Evolutionary conservation across 2,888 invertebrate genomes (phyloP), one percentile per base, ranked within the genome.

Genomic region (Mactromeris polynyma): DNA sequence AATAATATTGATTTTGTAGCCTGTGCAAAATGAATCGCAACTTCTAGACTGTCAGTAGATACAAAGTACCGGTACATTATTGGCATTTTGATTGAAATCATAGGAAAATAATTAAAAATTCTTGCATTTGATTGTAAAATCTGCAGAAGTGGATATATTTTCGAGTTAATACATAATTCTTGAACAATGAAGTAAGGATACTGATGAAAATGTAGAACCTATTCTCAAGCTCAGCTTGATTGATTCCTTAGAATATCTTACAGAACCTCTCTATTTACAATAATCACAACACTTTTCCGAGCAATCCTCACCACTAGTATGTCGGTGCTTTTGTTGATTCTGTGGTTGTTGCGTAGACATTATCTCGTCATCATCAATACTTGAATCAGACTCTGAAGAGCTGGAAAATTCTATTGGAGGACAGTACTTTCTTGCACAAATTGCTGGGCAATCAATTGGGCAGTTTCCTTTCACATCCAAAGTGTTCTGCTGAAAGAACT

Each of bases 371-470:
- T 92, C 92, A 83, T 91, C 91, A 21, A 90, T 86, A 40, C 93
- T 93, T 19, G 90, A 87, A 11, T 94, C 94, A 9, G 94, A 92
- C 40, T 94, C 94, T 11, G 94, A 94, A 7, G 93, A 93, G 51
- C 93, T 93, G 3, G 95, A 94, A 33, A 95, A 93, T 78, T 96
- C 96, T 9, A 96, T 92, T 4, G 94, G 94, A 1, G 95, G 94
- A 86, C 96, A 96, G 40, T 94, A 92, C 64, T 89, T 89, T 51
- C 91, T 88, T 0, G 93, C 81, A 90, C 96, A 96, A 9, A 90
- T 86, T 6, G 93, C 89, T 4, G 93, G 92, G 87, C 96, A 96
- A 73, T 96, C 95, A 82, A 93, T 94, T 3, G 96, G 96, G 86
- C 96, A 96, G n/a, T 94, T 94, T 19, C 89, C 89, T 17, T 88